Evolutionary conservation across 2,113 vertebrate genomes (phyloP), one percentile per base, ranked within the genome.

Genomic region (Mesitornis unicolor): DNA sequence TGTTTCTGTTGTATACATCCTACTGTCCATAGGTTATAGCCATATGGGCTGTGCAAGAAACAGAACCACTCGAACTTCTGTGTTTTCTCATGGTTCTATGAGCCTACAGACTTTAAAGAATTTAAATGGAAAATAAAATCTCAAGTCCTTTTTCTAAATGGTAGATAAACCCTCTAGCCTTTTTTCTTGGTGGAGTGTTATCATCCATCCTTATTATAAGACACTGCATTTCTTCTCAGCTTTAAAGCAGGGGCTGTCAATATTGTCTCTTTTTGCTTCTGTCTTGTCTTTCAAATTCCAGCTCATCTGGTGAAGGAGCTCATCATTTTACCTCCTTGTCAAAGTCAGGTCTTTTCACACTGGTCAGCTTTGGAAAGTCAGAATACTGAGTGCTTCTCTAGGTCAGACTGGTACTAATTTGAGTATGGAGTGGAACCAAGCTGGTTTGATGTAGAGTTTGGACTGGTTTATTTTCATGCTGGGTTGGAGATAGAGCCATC

Each of bases 381-480:
- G 61, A 95, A 68, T 87, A 89, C 21, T 53, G 79, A 69, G 81
- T 80, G 84, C 35, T 95, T 96, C 89, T 97, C 96, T 95, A 83
- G 82, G 48, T 97, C 95, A 95, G 95, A 96, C 80, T 92, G 83
- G 65, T 88, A 93, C 89, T 90, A 84, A 78, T 94, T 85, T 85
- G 90, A 90, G 60, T 91, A 92, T 96, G 61, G 89, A 88, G 91
- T 79, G 84, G 86, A 96, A 96, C 69, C 89, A 87, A 82, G 93
- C 78, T 90, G 96, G 84, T 93, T 95, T 88, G 42, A 91, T 75
- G 89, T 57, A 59, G 97, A 90, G 47, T 94, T 96, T 85, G 91
- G 92, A 50, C 53, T 96, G 80, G 93, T 96, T 95, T 91, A 56
- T 96, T 90, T 92, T 95, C 97, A 97, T 96, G 92, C 69, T 96